A percentile compares a stretch with the other conserved stretches of the same genome.
Evolutionary conservation across 2,797 vertebrate genomes (phyloP).

Genomic region (Falco biarmicus): DNA sequence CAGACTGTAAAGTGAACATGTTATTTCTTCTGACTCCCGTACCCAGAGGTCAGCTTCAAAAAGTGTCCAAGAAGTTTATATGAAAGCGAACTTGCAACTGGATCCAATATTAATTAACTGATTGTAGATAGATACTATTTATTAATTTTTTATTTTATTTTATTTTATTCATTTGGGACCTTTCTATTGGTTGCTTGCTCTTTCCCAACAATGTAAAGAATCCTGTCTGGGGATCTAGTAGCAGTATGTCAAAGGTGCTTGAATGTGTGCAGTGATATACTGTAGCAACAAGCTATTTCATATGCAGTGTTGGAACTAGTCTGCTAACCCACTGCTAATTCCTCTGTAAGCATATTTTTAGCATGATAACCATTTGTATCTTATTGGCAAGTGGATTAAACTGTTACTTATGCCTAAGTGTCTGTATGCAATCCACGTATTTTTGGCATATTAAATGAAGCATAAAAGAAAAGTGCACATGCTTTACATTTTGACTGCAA

Average conservation of each 20-base stretch:
- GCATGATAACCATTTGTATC: constrained; percentile 63
- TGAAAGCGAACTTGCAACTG: constrained; percentile 20
- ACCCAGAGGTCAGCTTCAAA: constrained; percentile 80
- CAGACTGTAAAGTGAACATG: constrained; percentile 83
- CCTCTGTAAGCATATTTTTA: constrained; percentile 76
- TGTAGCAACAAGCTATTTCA: constrained; percentile 22
- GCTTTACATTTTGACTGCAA: constrained; percentile 39
- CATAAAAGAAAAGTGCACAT: constrained; percentile 50
- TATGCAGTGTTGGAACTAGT: constrained; percentile 14
- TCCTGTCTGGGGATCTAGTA: constrained; percentile 50
- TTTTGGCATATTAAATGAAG: constrained; percentile 51
- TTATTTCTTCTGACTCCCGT: constrained; percentile 81
- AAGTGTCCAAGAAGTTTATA: constrained; percentile 39
- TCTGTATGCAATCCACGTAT: constrained; percentile 46
- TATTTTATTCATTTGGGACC: not conserved
- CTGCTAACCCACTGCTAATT: constrained; percentile 55
- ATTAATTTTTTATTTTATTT: not conserved
- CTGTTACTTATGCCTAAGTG: constrained; percentile 39
- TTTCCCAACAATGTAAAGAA: constrained; percentile 54
- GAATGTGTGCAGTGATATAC: constrained; percentile 24
- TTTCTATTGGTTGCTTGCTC: not conserved
- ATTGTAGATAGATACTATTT: not conserved
- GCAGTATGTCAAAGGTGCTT: constrained; percentile 58
- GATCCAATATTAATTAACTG: not conserved
- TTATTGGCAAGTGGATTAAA: constrained; percentile 60